Evolutionary conservation across 2,797 vertebrate species (phyloP), one percentile per base, ranked within the genome.

Genomic region (Peromyscus attwateri): DNA sequence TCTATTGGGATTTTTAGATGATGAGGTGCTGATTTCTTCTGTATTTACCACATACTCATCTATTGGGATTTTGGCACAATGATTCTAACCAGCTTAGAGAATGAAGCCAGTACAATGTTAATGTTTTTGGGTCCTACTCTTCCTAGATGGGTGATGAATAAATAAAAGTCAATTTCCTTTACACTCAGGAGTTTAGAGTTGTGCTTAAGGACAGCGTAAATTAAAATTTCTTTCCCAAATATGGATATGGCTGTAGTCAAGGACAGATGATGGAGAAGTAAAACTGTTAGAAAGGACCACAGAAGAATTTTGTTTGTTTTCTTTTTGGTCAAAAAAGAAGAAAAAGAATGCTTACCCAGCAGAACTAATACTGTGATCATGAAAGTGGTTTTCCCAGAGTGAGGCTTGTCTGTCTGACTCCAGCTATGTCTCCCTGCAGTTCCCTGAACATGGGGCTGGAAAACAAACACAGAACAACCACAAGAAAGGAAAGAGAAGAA

Each of bases 1-100:
- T 97, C 96, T 92, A 37, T 9, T 80, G 83, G 87, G 95, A 97
- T 87, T 97, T 97, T 97, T 96, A 95, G 92, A 89, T 94, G 89
- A 87, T 93, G 94, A 95, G 92, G 84, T 91, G 92, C 40, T 7
- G 11, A 81, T n/a, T 0, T 91, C 9, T 64, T 95, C 77, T 87
- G 2, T 23, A 91, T 92, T 52, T 71, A 91, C 95, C 34, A 10
- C 6, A 12, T 82, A 89, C 31, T 92, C 80, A 83, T 34, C 14
- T 93, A 1, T 80, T 92, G 89, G 87, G 93, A 88, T 94, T 93
- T 81, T 87, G 87, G 60, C 68, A 87, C 31, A 82, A 85, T 60
- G 46, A 55, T 84, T 97, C 31, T 90, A 82, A 89, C 25, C 34
- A 31, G 55, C 83, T 70, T 87, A 95, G 81, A 91, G 94, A 97